Evolutionary conservation across 2,113 vertebrate genomes (phyloP), one percentile per base, ranked within the genome.

Genomic region (Pterophyllum scalare): DNA sequence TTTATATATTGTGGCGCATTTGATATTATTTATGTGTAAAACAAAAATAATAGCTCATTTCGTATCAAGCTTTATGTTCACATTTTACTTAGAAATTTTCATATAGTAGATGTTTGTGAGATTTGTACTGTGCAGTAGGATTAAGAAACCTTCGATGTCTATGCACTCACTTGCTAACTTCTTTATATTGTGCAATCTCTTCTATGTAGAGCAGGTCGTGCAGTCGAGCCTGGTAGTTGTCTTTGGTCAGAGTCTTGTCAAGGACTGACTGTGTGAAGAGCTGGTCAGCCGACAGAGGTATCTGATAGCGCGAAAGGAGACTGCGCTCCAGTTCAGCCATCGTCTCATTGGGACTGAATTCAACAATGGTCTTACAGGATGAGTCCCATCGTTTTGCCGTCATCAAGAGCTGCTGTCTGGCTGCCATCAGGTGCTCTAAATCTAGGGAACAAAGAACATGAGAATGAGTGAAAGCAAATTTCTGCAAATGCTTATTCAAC

Each of bases 141-240:
- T 40, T 10, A 54, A 10, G 7, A 52, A 57, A 54, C 4, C 11
- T 56, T 28, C 5, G 74, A 61, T 24, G 19, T 19, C 1, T 15
- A 12, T 17, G 5, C 58, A 94, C 98, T 98, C 95, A 99, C 98
- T 99, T 99, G 98, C 98, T 99, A 85, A 99, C 98, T 98, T 99
- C 98, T 94, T 99, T 99, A 88, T 99, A 99, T 92, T 99, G 98
- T 72, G 98, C 98, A 91, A 99, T 99, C 94, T 99, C 98, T 91
- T 99, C 98, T 43, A 99, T 99, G 85, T 99, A 99, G 82, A 99
- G 98, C 94, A 99, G 96, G 94, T 99, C 98, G 1, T 99, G 98
- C 77, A 99, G 94, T 70, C 98, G 96, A 72, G 98, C 96, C 95
- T 98, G 98, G 91, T 99, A 99, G 95, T 99, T 99, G 90, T 95